Conservation (phyloP, 1,140 invertebrate species). For the Zelostemma sp. region DNA sequence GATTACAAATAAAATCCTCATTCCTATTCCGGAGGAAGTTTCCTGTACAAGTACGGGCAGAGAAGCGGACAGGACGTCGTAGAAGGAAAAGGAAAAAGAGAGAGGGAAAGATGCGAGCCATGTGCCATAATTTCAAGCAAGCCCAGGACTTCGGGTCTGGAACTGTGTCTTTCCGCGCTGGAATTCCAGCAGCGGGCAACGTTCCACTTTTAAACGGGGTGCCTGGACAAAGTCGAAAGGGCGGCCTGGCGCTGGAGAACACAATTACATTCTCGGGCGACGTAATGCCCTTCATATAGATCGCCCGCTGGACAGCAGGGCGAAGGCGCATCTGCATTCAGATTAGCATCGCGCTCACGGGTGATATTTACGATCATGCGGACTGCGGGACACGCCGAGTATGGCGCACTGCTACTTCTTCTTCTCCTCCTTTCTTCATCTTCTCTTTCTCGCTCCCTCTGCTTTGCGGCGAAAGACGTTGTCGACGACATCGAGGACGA, state of each 20-base stretch:
- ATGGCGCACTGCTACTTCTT: conserved; percentile 20
- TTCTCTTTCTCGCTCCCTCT: conserved; percentile 19
- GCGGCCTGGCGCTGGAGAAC: conserved; percentile 26
- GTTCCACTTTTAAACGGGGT: conserved; percentile 29
- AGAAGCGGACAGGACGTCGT: too few relatives aligned
- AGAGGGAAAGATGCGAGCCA: conserved; percentile 15
- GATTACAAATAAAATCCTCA: conserved; percentile 27
- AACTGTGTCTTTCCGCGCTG: conserved; percentile 20
- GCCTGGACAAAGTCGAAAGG: conserved; percentile 26
- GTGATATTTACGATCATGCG: conserved; percentile 48
- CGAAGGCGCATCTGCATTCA: conserved; percentile 59
- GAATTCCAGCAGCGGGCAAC: conserved; percentile 28
- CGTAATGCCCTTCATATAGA: conserved; percentile 57
- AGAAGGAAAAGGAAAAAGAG: conserved; percentile 7
- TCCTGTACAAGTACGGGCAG: conserved; percentile 9
- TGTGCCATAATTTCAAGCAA: conserved; percentile 25
- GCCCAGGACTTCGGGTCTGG: conserved; percentile 12
- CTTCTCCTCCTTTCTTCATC: conserved; percentile 16
- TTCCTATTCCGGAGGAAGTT: conserved; percentile 24
- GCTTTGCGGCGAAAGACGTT: conserved; percentile 29
- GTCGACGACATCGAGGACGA: conserved; percentile 26
- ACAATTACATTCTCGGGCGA: conserved; percentile 52
- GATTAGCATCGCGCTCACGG: conserved; percentile 61
- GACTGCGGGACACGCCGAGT: conserved; percentile 41
- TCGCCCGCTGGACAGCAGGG: conserved; percentile 35